Conservation (phyloP, 2,888 invertebrate species). For the Rhabditophanes sp. region DNA sequence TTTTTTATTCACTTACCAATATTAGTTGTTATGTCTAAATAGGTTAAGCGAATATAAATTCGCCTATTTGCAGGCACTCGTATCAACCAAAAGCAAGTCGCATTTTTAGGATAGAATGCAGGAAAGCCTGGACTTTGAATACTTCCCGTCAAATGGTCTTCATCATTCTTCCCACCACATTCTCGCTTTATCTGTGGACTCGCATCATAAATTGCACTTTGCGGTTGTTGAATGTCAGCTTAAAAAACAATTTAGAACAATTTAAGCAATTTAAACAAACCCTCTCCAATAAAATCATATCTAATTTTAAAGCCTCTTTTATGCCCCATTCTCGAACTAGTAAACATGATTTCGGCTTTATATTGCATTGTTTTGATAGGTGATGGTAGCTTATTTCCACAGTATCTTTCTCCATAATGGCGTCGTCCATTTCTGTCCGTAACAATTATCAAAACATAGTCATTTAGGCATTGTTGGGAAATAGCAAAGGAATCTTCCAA, state of each 20-base stretch:
- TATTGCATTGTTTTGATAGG: slow-evolving; percentile 15
- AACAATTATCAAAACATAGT: slow-evolving; percentile 33
- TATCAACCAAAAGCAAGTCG: slow-evolving; percentile 48
- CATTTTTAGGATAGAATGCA: slow-evolving; percentile 43
- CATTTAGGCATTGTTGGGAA: slow-evolving; percentile 30
- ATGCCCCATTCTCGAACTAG: slow-evolving; percentile 10
- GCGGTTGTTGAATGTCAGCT: slow-evolving; percentile 15
- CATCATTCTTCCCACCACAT: slow-evolving; percentile 15
- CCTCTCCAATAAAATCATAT: slow-evolving; percentile 30
- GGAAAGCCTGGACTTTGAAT: slow-evolving; percentile 47
- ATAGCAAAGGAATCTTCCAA: slow-evolving; percentile 13
- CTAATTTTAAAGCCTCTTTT: slow-evolving; percentile 12
- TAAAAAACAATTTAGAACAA: slow-evolving; percentile 3
- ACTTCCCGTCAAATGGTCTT: slow-evolving; percentile 30
- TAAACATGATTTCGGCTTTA: slow-evolving; percentile 11
- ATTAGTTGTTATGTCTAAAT: slow-evolving; percentile 44
- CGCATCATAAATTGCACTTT: slow-evolving; percentile 14
- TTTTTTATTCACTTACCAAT: slow-evolving; percentile 24
- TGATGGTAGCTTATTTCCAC: slow-evolving; percentile 14
- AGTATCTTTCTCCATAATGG: slow-evolving; percentile 24
- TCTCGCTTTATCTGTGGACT: slow-evolving; percentile 10
- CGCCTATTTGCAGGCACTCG: slow-evolving; percentile 45
- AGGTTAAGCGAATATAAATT: slow-evolving; percentile 46
- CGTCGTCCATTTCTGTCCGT: slow-evolving; percentile 17
- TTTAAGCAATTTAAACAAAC: slow-evolving; percentile 9